A percentile compares a stretch with the other conserved stretches of the same genome.
Evolutionary conservation across 2,888 invertebrate genomes (phyloP).

Genomic region (Drosophila koepferae): DNA sequence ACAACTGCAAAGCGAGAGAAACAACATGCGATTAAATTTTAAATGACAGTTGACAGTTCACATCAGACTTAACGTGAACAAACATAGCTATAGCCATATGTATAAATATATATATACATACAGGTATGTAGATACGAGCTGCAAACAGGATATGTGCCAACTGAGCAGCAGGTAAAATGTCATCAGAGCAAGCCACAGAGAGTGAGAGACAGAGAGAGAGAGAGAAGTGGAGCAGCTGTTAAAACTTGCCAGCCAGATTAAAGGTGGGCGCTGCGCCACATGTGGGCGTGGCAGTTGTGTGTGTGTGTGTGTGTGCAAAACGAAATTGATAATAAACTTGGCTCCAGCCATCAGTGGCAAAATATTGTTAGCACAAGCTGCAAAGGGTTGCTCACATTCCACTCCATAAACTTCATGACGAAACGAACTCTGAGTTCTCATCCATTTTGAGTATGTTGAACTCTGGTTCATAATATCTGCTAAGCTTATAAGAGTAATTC

Average conservation of each 20-base stretch:
- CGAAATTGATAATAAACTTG: constrained; percentile 37
- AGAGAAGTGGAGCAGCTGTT: constrained; percentile 29
- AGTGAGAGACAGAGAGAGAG: background rate
- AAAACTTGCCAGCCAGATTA: constrained; percentile 53
- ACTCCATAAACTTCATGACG: constrained; percentile 7
- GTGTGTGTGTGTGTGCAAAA: background rate
- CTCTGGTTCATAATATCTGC: background rate
- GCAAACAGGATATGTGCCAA: constrained; percentile 62
- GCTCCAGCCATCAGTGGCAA: background rate
- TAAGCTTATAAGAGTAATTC: background rate
- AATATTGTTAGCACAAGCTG: constrained; percentile 10
- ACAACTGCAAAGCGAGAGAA: constrained; percentile 60
- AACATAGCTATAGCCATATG: constrained; percentile 23
- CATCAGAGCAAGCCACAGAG: constrained; percentile 23
- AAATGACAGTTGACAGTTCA: constrained; percentile 80
- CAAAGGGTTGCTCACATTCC: constrained; percentile 11
- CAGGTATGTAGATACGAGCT: constrained; percentile 12
- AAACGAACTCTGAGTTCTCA: background rate
- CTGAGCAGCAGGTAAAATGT: constrained; percentile 68
- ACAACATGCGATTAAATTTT: constrained; percentile 76
- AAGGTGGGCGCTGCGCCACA: constrained; percentile 9
- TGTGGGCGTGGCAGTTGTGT: constrained; percentile 1
- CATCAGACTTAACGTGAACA: constrained; percentile 61
- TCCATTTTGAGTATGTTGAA: background rate
- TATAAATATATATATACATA: constrained; percentile 10